Evolutionary conservation across 2,113 vertebrate species (phyloP).

Genomic region (Vanacampus margaritifer): DNA sequence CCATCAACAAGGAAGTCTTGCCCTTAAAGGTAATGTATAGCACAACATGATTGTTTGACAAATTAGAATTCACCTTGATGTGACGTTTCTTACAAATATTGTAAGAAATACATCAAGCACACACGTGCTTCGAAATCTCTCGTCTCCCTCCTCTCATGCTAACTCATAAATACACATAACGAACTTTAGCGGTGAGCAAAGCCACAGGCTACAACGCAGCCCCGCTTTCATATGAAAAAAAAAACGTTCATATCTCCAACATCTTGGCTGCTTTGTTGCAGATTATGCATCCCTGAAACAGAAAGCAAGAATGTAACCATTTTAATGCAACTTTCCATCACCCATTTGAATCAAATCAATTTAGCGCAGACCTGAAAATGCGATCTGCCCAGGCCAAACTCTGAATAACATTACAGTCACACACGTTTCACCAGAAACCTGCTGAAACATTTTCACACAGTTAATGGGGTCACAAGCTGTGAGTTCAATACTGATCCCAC

Average conservation of each 20-base stretch:
- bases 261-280: slow-evolving; percentile 15
- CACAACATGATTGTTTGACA: neutral
- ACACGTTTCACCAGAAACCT: neutral
- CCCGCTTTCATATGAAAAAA: slow-evolving; percentile 15
- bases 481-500: neutral
- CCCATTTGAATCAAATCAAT: neutral
- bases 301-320: neutral
- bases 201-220: slow-evolving; percentile 9
- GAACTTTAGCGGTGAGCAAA: neutral
- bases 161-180: slow-evolving; percentile 16
- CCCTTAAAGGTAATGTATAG: slow-evolving; percentile 83
- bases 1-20: slow-evolving; percentile 94
- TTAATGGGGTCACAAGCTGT: neutral
- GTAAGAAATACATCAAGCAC: neutral
- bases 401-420: neutral
- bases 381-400: neutral
- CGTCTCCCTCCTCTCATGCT: slow-evolving; percentile 3
- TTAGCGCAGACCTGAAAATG: slow-evolving; percentile 11
- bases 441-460: neutral
- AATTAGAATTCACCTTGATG: neutral
- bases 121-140: neutral
- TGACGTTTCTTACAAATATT: neutral
- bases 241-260: slow-evolving; percentile 23
- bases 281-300: neutral
- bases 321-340: slow-evolving; percentile 1